Evolutionary conservation across 1,140 invertebrate species (phyloP).

Genomic region (Micrasema minimum): DNA sequence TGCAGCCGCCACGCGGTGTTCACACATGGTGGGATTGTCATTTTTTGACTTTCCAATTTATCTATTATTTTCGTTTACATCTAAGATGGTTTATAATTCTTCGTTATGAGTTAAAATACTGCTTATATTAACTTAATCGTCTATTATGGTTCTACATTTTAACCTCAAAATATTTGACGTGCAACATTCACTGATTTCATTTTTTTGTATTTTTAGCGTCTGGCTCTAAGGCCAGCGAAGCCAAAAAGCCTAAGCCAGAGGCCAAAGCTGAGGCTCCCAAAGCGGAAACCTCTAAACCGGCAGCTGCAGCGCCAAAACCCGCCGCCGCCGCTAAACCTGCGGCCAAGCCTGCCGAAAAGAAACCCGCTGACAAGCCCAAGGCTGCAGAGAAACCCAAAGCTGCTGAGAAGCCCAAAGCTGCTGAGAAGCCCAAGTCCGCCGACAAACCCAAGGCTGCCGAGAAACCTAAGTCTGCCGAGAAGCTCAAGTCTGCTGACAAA

Average conservation of each 20-base stretch:
- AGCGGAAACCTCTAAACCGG: constrained; percentile 60
- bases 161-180: constrained; percentile 41
- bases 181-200: constrained; percentile 14
- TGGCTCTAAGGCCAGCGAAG: constrained; percentile 56
- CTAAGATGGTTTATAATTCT: no score
- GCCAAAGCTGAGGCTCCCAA: constrained; percentile 58
- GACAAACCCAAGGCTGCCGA: constrained; percentile 62
- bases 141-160: constrained; percentile 7
- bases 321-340: constrained; percentile 60
- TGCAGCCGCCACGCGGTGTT: constrained; percentile 39
- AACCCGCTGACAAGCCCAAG: constrained; percentile 65
- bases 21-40: constrained; percentile 45
- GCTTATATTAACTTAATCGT: not conserved
- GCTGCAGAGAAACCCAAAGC: constrained; percentile 63
- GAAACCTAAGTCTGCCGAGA: constrained; percentile 68
- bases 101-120: no score
- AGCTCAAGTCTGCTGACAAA: constrained; percentile 63
- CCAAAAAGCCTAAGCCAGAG: constrained; percentile 58
- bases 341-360: constrained; percentile 61
- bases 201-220: constrained; percentile 47
- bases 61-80: no score
- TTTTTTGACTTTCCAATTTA: not conserved
- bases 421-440: constrained; percentile 61
- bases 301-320: constrained; percentile 64
- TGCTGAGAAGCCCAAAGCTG: constrained; percentile 64